Base-by-base conservation (phyloP, 2,113 vertebrate genomes). In the Neotoma lepida region DNA sequence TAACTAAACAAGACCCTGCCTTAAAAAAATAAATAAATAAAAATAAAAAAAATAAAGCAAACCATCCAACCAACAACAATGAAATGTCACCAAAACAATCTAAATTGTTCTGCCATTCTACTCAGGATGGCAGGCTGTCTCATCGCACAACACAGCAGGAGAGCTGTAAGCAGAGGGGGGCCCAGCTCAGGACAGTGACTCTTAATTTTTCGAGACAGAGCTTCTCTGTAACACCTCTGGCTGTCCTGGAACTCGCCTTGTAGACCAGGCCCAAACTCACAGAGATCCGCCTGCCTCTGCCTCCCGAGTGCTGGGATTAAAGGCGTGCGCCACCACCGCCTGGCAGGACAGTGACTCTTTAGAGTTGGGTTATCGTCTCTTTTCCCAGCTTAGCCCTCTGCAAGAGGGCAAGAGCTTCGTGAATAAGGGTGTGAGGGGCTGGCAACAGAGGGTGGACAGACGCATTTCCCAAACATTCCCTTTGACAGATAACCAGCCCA, bases 111-210 rank as follows among this genome's bases (percentile, higher is more conserved):
- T 6, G 1, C 26, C 20, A 0, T 24, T 26, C 18, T 63, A 2
- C 0, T 9, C 46, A 1, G 1, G 1, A 18, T 0, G 26, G 26
- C 73, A 41, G 77, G 28, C 22, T 80, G 7, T 70, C 63, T 61
- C 70, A 9, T 41, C 6, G n/a, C 12, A 6, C 30, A 78, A 49
- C 30, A 12, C 4, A n/a, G 9, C 86, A 26, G 68, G 18, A 24
- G 7, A 1, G 0, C 54, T 41, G 30, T 33, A 56, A 84, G 3
- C 46, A 0, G 0, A 81, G 58, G 63, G 4, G 6, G 28, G 10
- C 2, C 28, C 33, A 20, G 66, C 15, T 46, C 28, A n/a, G 41
- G 18, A n/a, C 8, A 22, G 15, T 9, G n/a, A 41, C 12, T 63
- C 14, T 1, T 44, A 12, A 12, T 51, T 51, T 51, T 51, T 51